These are phyloP conservation scores for Probosciger aterrimus DNA, from an alignment of 2,113 vertebrate genomes.

Conservation along the genomic window DNA sequence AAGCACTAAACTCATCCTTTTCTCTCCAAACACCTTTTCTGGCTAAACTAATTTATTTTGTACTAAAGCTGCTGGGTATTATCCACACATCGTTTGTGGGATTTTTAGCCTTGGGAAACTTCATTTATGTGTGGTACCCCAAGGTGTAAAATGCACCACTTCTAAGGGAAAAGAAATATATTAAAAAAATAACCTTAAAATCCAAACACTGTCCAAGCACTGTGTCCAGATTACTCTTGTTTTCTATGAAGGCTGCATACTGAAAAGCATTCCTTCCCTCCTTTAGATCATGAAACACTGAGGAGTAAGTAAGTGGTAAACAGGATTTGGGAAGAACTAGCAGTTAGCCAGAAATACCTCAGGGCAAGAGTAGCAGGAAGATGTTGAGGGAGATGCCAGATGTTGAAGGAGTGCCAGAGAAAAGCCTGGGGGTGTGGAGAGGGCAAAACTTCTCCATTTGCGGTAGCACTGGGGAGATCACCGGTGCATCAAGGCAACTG, in stretches of 20 bases:
- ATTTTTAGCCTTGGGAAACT: not conserved
- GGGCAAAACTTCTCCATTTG: not conserved
- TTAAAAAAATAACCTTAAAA: not conserved
- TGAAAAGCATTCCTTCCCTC: not conserved
- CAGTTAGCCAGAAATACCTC: not conserved
- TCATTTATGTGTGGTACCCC: not conserved
- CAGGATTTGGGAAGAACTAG: not conserved
- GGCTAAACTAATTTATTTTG: not conserved
- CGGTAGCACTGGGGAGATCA: not conserved
- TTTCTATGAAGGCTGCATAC: not conserved
- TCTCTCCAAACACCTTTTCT: not conserved
- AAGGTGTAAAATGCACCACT: not conserved
- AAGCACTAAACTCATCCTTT: not conserved
- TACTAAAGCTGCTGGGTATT: not conserved
- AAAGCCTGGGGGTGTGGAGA: not conserved
- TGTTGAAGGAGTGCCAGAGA: not conserved
- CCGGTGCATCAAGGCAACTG: not conserved
- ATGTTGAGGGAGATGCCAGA: not conserved
- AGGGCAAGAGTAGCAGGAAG: not conserved
- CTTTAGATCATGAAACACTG: not conserved
- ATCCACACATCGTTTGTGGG: fast-evolving
- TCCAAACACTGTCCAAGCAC: not conserved
- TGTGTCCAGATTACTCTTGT: not conserved
- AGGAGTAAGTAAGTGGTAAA: not conserved
- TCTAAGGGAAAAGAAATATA: not conserved